Evolutionary conservation across 2,888 invertebrate genomes (phyloP), one percentile per base, ranked within the genome.

Genomic region (Leptopilina drosophilae): DNA sequence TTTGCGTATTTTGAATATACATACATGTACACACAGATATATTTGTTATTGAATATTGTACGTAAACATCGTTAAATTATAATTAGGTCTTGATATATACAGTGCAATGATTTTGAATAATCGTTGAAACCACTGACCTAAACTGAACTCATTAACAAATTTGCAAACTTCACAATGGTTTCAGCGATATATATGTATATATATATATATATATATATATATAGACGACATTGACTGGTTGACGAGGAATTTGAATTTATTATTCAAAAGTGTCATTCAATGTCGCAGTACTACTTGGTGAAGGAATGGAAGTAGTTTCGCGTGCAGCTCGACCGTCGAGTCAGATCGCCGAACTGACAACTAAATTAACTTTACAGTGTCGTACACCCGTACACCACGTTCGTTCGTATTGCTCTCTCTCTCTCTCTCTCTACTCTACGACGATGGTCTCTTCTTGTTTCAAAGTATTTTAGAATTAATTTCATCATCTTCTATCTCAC

Each of bases 301-400:
- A 73, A 73, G 73, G 73, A 73, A 73, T 73, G 73, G 56, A 53
- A 73, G 53, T 73, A 73, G 73, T 73, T 73, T 73, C 56, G 73
- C 73, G 56, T 73, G 73, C 73, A 56, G 56, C 73, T 56, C 73
- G 56, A 49, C 56, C 73, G 73, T 73, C 73, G 73, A 73, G 73
- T 56, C 73, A 73, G 73, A 73, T 73, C 73, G 73, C 78, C 80
- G 82, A 80, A 80, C 86, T 87, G 87, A 87, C 87, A 87, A 86
- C 87, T 86, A 87, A 87, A 87, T 87, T 87, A 87, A 87, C 87
- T 88, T 88, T 87, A 87, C 85, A 85, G 84, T 62, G 62, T 86
- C 82, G 81, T 81, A 81, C 82, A 78, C 78, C 80, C 65, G 78
- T 80, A 69, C 77, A 81, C 82, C 77, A 81, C 82, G 77, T 76